These are phyloP conservation scores for Myrmecobius fasciatus DNA, from an alignment of 2,113 vertebrate species.

Conservation along the genomic window DNA sequence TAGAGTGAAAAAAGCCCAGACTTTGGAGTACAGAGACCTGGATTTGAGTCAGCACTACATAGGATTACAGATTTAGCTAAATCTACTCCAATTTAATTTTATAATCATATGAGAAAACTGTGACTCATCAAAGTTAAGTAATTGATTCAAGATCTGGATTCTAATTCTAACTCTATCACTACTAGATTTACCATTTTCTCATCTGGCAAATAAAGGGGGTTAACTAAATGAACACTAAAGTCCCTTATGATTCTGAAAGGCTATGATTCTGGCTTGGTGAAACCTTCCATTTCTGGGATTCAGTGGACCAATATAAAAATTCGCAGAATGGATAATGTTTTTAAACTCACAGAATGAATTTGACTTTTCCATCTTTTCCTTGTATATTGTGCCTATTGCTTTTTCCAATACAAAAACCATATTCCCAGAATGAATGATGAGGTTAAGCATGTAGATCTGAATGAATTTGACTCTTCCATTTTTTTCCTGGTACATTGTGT, in stretches of 20 bases:
- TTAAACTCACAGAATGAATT: not conserved
- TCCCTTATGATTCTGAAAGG: not conserved
- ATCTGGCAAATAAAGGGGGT: not conserved
- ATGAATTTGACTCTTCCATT: not conserved
- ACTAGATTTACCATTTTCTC: not conserved
- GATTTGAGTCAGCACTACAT: not conserved
- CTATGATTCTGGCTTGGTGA: not conserved
- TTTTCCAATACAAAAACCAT: not conserved
- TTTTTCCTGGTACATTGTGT: not conserved
- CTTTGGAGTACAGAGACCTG: not conserved
- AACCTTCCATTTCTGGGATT: not conserved
- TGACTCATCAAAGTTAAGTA: not conserved
- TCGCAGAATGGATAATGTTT: not conserved
- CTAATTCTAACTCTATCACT: not conserved
- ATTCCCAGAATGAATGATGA: not conserved
- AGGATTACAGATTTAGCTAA: not conserved
- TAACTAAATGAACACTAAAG: not conserved
- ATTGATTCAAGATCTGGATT: not conserved
- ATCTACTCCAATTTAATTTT: not conserved
- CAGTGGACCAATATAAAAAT: not conserved
- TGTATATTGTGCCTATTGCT: not conserved
- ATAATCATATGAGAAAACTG: not conserved
- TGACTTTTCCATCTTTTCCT: not conserved
- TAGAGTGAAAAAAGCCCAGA: not conserved
- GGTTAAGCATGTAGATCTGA: not conserved